These are phyloP conservation scores for Hyles euphorbiae DNA, from an alignment of 1,140 invertebrate species.

Conservation along the genomic window DNA sequence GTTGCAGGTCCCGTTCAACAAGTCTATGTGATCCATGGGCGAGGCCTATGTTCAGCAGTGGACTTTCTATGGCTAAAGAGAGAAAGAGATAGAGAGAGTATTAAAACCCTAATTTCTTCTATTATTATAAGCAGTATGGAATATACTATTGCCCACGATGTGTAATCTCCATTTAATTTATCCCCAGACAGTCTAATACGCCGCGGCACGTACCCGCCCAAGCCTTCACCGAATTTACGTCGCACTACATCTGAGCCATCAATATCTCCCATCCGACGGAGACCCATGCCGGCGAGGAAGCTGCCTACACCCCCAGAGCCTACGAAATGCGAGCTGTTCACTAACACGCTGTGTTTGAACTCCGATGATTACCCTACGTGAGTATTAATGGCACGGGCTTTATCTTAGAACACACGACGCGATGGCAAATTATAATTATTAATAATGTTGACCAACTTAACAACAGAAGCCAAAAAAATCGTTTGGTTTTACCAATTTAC, in stretches of 20 bases:
- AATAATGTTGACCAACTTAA: too few relatives aligned
- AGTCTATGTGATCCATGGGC: too few relatives aligned
- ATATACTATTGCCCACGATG: background rate
- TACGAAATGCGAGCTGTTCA: constrained; percentile 82
- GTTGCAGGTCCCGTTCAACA: too few relatives aligned
- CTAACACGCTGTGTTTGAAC: constrained; percentile 84
- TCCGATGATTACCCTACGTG: constrained; percentile 87
- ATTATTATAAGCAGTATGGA: background rate
- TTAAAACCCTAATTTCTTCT: too few relatives aligned
- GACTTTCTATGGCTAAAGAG: too few relatives aligned
- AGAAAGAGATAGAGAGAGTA: too few relatives aligned
- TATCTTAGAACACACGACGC: background rate
- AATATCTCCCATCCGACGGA: constrained; percentile 16
- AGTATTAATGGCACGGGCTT: constrained; percentile 41
- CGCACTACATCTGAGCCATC: constrained; percentile 49
- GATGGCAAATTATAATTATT: too few relatives aligned
- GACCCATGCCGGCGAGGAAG: constrained; percentile 41
- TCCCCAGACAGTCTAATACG: constrained; percentile 47
- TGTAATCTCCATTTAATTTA: background rate
- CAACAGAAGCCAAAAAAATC: too few relatives aligned
- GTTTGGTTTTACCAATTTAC: too few relatives aligned
- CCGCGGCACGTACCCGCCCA: constrained; percentile 42
- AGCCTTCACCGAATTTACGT: constrained; percentile 28
- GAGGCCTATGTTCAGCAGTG: too few relatives aligned
- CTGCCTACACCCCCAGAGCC: constrained; percentile 34